Conservation (phyloP, 2,113 vertebrate genomes). For the Candoia aspera region DNA sequence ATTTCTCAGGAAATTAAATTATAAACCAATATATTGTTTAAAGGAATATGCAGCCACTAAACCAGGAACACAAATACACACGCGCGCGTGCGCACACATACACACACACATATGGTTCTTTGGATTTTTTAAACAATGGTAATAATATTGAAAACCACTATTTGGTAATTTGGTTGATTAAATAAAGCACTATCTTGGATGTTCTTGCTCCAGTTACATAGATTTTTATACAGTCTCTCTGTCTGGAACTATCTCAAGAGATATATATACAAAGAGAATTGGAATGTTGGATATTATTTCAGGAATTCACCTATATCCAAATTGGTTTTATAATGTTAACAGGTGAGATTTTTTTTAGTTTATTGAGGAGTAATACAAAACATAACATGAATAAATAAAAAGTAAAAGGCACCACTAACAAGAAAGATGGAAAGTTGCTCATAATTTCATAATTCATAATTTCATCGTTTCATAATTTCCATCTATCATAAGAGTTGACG, state of each 20-base stretch:
- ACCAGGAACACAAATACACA: background rate
- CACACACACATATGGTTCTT: background rate
- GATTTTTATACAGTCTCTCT: background rate
- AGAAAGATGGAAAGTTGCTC: background rate
- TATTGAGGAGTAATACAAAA: background rate
- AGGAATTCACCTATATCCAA: background rate
- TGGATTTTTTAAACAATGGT: background rate
- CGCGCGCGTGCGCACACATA: no score
- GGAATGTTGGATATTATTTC: background rate
- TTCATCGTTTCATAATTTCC: background rate
- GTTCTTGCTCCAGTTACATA: background rate
- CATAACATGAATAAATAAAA: background rate
- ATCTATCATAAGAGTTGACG: background rate
- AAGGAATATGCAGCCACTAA: slow-evolving; percentile 10
- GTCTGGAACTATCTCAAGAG: background rate
- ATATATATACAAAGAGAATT: no score
- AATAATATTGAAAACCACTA: background rate
- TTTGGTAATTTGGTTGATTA: background rate
- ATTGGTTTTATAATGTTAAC: background rate
- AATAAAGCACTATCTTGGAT: background rate
- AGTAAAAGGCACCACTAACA: background rate
- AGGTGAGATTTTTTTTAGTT: background rate
- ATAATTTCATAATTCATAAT: background rate
- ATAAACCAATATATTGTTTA: slow-evolving; percentile 10
- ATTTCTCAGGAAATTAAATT: slow-evolving; percentile 20